Evolutionary conservation across 2,113 vertebrate genomes (phyloP).

Genomic region (Psittacula cyanocephala): DNA sequence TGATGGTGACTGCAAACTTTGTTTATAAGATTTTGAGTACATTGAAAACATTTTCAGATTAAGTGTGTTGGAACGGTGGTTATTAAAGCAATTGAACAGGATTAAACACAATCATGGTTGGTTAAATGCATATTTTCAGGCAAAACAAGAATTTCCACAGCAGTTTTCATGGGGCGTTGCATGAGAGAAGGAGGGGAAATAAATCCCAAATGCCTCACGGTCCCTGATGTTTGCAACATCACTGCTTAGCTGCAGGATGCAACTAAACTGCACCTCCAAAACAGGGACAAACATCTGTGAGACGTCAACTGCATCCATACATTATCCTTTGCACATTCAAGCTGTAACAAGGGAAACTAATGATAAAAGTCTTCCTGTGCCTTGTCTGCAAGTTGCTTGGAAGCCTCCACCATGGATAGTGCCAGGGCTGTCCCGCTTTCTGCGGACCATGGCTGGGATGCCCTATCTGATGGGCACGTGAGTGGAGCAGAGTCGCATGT

Average conservation of each 20-base stretch:
- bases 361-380: neutral
- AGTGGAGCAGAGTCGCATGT: accelerated
- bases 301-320: neutral
- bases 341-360: neutral
- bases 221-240: neutral
- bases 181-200: neutral
- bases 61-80: neutral
- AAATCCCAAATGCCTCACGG: neutral
- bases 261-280: neutral
- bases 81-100: neutral
- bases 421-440: neutral
- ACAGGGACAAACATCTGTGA: neutral
- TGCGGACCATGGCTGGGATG: neutral
- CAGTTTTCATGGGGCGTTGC: neutral
- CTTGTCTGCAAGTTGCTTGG: neutral
- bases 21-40: neutral
- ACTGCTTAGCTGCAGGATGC: neutral
- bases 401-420: neutral
- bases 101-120: neutral
- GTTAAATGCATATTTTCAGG: neutral
- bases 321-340: neutral
- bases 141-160: neutral
- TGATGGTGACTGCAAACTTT: neutral
- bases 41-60: neutral
- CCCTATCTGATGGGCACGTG: accelerated